A percentile compares a stretch with the other conserved stretches of the same genome.
Evolutionary conservation across 2,113 vertebrate genomes (phyloP).

Genomic region (Xiphophorus maculatus): DNA sequence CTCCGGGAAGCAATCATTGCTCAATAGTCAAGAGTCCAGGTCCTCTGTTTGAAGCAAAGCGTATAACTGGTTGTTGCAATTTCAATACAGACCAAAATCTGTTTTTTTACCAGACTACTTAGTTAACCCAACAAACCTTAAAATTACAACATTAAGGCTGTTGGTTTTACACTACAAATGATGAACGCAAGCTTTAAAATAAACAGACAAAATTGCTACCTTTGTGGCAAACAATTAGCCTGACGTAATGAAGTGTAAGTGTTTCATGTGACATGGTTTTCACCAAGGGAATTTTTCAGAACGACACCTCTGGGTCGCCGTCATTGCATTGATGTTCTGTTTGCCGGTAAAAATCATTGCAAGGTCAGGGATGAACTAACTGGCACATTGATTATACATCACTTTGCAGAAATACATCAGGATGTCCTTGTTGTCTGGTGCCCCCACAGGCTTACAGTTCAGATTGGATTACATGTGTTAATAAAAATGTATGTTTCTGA

Average conservation of each 20-base stretch:
- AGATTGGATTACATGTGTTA: conserved; percentile 40
- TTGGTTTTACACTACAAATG: not conserved
- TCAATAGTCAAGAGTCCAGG: no score
- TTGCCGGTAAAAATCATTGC: conserved; percentile 45
- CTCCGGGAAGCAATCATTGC: no score
- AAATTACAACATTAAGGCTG: not conserved
- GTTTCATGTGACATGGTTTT: not conserved
- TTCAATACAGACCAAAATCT: no score
- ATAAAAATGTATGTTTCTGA: conserved; percentile 17
- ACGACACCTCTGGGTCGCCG: conserved; percentile 20
- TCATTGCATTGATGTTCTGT: conserved; percentile 56
- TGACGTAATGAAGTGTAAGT: not conserved
- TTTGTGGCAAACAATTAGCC: not conserved
- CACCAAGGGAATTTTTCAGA: conserved; percentile 34
- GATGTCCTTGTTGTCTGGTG: conserved; percentile 39
- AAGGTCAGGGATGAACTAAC: conserved; percentile 64
- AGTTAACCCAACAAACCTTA: not conserved
- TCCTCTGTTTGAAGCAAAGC: no score
- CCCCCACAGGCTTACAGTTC: conserved; percentile 8
- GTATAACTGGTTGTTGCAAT: no score
- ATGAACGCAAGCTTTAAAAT: not conserved
- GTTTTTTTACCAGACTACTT: not conserved
- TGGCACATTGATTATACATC: conserved; percentile 60
- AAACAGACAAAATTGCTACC: not conserved
- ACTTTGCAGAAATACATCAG: conserved; percentile 26